phyloP scores from a whole-genome alignment of 2,113 vertebrate genomes.

The Ailurus styani region DNA sequence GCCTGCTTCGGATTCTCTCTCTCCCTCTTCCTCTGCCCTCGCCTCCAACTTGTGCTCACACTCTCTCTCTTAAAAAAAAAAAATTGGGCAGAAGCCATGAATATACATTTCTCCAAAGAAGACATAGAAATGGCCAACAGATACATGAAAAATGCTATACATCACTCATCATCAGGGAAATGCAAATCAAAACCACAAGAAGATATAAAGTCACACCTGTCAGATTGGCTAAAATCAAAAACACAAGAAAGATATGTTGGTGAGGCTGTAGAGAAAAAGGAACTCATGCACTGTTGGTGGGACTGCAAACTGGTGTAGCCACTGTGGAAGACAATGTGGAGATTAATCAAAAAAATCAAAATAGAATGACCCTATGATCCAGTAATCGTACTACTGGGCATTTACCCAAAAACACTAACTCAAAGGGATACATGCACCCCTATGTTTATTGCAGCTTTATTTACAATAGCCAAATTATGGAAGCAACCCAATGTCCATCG shows the following conservation, averaged over 20 bases:
- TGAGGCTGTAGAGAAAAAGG: neutral
- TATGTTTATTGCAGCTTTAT: neutral
- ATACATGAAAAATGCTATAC: neutral
- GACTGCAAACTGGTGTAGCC: neutral
- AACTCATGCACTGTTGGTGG: neutral
- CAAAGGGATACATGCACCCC: neutral
- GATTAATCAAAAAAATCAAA: neutral
- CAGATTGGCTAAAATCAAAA: neutral
- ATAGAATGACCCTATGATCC: neutral
- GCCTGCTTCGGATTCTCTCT: neutral
- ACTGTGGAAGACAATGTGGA: neutral
- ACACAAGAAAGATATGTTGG: neutral
- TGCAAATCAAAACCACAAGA: neutral
- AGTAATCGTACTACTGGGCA: neutral
- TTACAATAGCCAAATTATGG: neutral
- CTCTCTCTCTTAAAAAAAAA: neutral
- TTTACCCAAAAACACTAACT: neutral
- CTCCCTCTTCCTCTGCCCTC: neutral
- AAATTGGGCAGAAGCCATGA: neutral
- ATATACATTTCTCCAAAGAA: neutral
- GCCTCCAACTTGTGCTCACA: fast-evolving
- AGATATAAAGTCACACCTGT: neutral
- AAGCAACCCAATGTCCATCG: neutral
- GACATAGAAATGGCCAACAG: neutral
- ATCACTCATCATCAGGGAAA: neutral